Base-by-base conservation (phyloP, 1,140 invertebrate genomes). In the Ectropis grisescens region DNA sequence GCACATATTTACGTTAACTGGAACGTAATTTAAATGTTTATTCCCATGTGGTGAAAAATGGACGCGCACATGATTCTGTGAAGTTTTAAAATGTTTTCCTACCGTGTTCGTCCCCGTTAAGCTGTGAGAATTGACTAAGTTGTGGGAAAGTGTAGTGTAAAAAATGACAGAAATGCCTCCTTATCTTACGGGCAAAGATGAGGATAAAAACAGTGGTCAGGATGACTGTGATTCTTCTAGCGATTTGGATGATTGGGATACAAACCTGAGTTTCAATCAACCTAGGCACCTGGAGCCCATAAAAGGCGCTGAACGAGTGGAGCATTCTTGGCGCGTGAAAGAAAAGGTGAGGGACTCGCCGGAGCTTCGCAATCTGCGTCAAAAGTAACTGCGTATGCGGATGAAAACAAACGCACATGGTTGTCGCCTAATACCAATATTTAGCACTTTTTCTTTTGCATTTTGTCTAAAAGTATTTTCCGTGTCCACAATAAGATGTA, bases 241-340 rank as follows among this genome's bases (percentile, higher is more conserved):
- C 85, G 93, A 95, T 84, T 82, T 75, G 41, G 65, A 64, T 48
- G 89, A 90, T 56, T 88, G 87, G 84, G 83, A 85, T 58, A 71
- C 91, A 58, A 87, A 88, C 15, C 46, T 91, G 11, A 85, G 87
- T 42, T 92, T 91, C 59, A 82, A 85, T 43, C 85, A 90, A 55
- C 87, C 88, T 31, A 84, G 93, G 42, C 93, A 96, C 61, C 83
- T 79, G 22, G 91, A 93, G 56, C 84, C 86, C 24, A 93, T 95
- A 38, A 89, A 92, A 65, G 91, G 90, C 11, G 84, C 87, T 12
- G 88, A 90, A 59, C 85, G 87, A 33, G 85, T 90, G 32, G 88
- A 90, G 10, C 91, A 94, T 49, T 90, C 89, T 59, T 96, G 94
- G 94, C 84, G 94, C 57, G 92, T 95, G 86, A 96, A 95, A 83